Base-by-base conservation (phyloP, 2,113 vertebrate species). In the Muscicapa adusta region DNA sequence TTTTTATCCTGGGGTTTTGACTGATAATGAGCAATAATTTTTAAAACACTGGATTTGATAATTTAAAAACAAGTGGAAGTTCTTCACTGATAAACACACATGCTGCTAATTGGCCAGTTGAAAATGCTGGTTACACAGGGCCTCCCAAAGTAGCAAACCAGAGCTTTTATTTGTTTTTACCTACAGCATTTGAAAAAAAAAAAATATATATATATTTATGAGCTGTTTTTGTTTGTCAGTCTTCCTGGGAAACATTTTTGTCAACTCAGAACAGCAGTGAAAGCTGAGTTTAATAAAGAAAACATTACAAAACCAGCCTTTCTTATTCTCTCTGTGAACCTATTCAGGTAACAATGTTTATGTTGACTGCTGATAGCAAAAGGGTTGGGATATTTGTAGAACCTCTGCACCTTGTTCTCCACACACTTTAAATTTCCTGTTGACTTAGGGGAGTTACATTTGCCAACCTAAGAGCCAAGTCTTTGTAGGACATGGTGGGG, bases 221-320 rank as follows among this genome's bases (percentile, higher is more conserved):
- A 91, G 34, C 63, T 61, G 29, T 16, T 80, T 84, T 71, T 89
- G 56, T 93, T 93, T 89, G 73, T 86, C 93, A 73, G 34, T 88
- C 70, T 93, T 96, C 65, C 38, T 88, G 88, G 73, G 60, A 81
- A 93, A n/a, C 22, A 10, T 29, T 86, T 85, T 75, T 90, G 54
- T 89, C 67, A 66, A 12, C 65, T 88, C 56, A 60, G 34, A 92
- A 87, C 42, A 47, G 76, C 63, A 72, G 42, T 43, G 75, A 93
- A 88, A 89, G 33, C 72, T 36, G 78, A 91, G 40, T 79, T 95
- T 87, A 97, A 96, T 96, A 96, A 97, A 96, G 36, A 87, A 94
- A 91, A 85, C n/a, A 4, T 85, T 29, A 28, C 20, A 73, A 83
- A 95, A 8, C n/a, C 15, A 26, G 31, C 5, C 5, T 63, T 78